A percentile compares a stretch with the other conserved stretches of the same genome.
Evolutionary conservation across 2,113 vertebrate genomes (phyloP).

Genomic region (Rhynchopsitta pachyrhyncha): DNA sequence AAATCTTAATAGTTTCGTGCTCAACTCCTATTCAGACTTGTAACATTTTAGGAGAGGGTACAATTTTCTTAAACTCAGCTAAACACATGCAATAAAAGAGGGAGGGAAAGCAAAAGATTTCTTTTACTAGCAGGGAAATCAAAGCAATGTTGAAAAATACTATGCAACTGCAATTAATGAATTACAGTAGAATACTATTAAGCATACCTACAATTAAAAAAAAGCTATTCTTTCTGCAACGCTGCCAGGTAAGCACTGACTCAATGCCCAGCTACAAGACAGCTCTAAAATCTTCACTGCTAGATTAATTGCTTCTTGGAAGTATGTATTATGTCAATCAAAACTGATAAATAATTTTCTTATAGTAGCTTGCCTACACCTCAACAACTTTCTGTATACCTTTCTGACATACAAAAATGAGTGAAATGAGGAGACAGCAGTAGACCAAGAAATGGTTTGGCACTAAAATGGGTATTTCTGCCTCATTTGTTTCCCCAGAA

Average conservation of each 20-base stretch:
- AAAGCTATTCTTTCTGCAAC: background rate
- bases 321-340: background rate
- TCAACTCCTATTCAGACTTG: background rate
- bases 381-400: background rate
- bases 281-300: background rate
- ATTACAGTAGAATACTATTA: background rate
- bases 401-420: background rate
- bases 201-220: background rate
- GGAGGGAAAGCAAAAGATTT: background rate
- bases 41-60: background rate
- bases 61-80: background rate
- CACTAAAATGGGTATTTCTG: background rate
- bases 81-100: background rate
- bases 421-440: background rate
- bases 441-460: background rate
- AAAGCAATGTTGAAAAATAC: background rate
- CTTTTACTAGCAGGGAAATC: background rate
- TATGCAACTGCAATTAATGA: background rate
- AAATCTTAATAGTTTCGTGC: background rate
- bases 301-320: background rate
- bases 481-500: background rate
- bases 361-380: background rate
- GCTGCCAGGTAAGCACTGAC: background rate
- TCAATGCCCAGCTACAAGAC: background rate
- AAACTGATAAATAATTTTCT: background rate